phyloP scores from a whole-genome alignment of 2,888 invertebrate species.

The Hydroisotoma schaefferi region DNA sequence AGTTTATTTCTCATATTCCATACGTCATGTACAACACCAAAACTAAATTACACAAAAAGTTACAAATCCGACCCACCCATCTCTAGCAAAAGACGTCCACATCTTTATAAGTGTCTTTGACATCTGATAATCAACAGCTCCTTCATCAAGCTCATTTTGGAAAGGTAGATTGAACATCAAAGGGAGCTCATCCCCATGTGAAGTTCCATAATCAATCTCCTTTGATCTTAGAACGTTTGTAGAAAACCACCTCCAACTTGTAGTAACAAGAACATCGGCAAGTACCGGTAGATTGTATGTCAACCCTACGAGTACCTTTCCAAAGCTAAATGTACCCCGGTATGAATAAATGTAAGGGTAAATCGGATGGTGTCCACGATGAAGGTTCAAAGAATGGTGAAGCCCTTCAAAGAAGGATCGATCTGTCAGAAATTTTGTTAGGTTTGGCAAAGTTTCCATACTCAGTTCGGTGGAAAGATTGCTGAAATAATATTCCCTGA shows the following conservation, averaged over 20 bases:
- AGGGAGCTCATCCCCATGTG: constrained; percentile 15
- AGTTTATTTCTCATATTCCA: not conserved
- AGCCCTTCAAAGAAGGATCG: constrained; percentile 34
- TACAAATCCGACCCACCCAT: constrained; percentile 19
- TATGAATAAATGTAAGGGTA: constrained; percentile 37
- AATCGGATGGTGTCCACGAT: constrained; percentile 28
- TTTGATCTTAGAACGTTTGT: constrained; percentile 20
- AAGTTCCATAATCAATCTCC: constrained; percentile 18
- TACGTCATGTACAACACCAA: not conserved
- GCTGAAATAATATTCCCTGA: constrained; percentile 33
- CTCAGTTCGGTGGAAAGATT: constrained; percentile 20
- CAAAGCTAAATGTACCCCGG: constrained; percentile 38
- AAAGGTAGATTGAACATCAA: constrained; percentile 32
- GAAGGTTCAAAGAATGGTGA: constrained; percentile 32
- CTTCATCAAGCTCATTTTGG: constrained; percentile 20
- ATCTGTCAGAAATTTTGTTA: constrained; percentile 33
- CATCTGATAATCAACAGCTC: constrained; percentile 30
- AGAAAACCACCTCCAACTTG: constrained; percentile 26
- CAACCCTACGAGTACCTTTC: constrained; percentile 33
- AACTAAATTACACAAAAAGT: not conserved
- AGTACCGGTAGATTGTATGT: constrained; percentile 22
- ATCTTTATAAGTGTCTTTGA: constrained; percentile 22
- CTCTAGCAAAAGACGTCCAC: constrained; percentile 26
- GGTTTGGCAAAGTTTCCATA: constrained; percentile 20
- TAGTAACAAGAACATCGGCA: constrained; percentile 25